Evolutionary conservation across 1,140 invertebrate species (phyloP).

Genomic region (Aphelenchoides besseyi): DNA sequence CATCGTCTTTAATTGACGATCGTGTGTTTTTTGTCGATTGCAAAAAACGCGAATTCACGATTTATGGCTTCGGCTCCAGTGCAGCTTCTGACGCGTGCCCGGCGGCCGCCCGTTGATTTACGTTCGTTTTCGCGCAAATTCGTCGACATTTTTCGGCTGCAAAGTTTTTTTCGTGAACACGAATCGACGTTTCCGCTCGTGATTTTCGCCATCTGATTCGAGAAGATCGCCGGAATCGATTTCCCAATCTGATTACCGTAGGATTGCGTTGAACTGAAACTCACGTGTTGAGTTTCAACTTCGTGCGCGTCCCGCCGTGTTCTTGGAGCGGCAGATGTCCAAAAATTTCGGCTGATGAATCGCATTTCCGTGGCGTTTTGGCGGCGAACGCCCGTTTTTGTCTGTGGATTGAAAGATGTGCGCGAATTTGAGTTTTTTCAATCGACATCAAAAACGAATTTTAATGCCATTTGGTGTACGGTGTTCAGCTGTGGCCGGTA

Average conservation of each 20-base stretch:
- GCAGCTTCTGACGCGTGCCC: neutral
- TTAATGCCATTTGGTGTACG: too few relatives aligned
- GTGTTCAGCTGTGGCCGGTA: too few relatives aligned
- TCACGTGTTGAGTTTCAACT: neutral
- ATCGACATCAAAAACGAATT: too few relatives aligned
- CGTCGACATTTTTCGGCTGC: neutral
- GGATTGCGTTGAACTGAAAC: neutral
- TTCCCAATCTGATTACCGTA: neutral
- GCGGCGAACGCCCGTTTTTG: neutral
- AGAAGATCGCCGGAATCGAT: neutral
- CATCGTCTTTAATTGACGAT: neutral
- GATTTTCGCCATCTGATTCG: neutral
- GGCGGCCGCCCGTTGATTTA: neutral
- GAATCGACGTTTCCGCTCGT: conserved; percentile 2
- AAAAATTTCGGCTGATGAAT: neutral
- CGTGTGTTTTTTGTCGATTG: neutral
- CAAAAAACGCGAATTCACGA: neutral
- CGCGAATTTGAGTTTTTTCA: neutral
- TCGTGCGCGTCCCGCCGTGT: neutral
- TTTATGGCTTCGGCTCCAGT: neutral
- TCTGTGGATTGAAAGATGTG: neutral
- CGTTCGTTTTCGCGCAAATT: neutral
- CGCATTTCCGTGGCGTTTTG: neutral
- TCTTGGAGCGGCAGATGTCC: neutral
- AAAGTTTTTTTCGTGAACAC: neutral